Percentiles rank a stretch among this genome's conserved stretches.
These are phyloP conservation scores for Lacerta bilineata DNA, from an alignment of 2,797 vertebrate genomes.

Conservation along the genomic window DNA sequence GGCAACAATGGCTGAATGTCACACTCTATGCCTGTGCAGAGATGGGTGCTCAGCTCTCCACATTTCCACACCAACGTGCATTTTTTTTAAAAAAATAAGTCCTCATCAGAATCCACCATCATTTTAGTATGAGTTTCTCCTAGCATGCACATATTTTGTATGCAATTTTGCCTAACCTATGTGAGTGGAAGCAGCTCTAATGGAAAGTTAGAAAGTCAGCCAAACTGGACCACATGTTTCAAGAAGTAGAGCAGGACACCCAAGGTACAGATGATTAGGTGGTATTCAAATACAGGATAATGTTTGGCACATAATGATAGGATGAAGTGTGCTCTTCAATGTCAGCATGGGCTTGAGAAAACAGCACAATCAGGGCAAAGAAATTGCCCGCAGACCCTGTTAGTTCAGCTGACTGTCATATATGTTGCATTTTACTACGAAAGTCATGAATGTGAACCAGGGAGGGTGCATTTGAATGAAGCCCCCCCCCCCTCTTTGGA, in stretches of 20 bases:
- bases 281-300: constrained; percentile 30
- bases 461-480: background rate
- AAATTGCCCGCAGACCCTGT: background rate
- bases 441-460: constrained; percentile 19
- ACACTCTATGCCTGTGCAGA: no score
- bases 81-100: no score
- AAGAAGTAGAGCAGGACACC: constrained; percentile 35
- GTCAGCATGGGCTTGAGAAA: constrained; percentile 23
- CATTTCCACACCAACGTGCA: no score
- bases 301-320: constrained; percentile 30
- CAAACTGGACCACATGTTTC: constrained; percentile 34
- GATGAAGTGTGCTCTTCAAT: constrained; percentile 44
- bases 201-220: constrained; percentile 9
- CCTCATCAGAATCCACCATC: no score
- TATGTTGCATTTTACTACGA: background rate
- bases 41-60: no score
- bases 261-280: constrained; percentile 15
- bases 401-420: background rate
- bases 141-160: no score
- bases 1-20: no score
- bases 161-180: no score
- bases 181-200: background rate
- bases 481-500: no score
- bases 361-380: constrained; percentile 39
- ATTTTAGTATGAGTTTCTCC: no score